Evolutionary conservation across 2,113 vertebrate genomes (phyloP).

Genomic region (Trinectes maculatus): DNA sequence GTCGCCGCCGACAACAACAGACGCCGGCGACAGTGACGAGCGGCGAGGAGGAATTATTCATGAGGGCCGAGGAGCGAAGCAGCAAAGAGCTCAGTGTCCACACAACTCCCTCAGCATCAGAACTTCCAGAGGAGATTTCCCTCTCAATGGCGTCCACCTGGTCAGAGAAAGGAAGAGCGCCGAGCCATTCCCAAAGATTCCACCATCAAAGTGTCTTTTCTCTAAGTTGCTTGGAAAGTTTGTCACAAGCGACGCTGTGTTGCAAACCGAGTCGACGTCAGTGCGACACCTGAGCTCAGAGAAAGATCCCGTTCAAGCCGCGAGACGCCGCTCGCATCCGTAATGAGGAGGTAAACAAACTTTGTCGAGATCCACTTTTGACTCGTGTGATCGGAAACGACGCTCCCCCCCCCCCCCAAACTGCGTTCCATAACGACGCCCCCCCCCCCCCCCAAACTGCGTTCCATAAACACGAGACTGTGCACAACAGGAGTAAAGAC

Average conservation of each 20-base stretch:
- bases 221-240: slow-evolving; percentile 66
- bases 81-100: slow-evolving; percentile 75
- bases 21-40: slow-evolving; percentile 70
- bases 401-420: slow-evolving; percentile 18
- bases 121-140: slow-evolving; percentile 63
- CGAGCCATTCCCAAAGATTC: slow-evolving; percentile 27
- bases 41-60: slow-evolving; percentile 71
- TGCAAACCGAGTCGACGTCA: slow-evolving; percentile 57
- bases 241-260: slow-evolving; percentile 68
- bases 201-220: slow-evolving; percentile 65
- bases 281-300: slow-evolving; percentile 67
- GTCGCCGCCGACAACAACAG: slow-evolving; percentile 67
- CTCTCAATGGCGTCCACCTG: slow-evolving; percentile 77
- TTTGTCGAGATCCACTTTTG: slow-evolving; percentile 41
- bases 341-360: slow-evolving; percentile 55
- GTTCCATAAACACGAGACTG: slow-evolving; percentile 18
- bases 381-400: slow-evolving; percentile 23
- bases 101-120: slow-evolving; percentile 59
- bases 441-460: slow-evolving; percentile 11
- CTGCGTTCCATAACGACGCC: slow-evolving; percentile 13
- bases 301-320: slow-evolving; percentile 38
- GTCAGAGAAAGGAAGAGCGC: slow-evolving; percentile 60
- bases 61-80: slow-evolving; percentile 60
- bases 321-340: slow-evolving; percentile 53
- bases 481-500: slow-evolving; percentile 17